Base-by-base conservation (phyloP, 1,140 invertebrate genomes). In the Pissodes strobi region DNA sequence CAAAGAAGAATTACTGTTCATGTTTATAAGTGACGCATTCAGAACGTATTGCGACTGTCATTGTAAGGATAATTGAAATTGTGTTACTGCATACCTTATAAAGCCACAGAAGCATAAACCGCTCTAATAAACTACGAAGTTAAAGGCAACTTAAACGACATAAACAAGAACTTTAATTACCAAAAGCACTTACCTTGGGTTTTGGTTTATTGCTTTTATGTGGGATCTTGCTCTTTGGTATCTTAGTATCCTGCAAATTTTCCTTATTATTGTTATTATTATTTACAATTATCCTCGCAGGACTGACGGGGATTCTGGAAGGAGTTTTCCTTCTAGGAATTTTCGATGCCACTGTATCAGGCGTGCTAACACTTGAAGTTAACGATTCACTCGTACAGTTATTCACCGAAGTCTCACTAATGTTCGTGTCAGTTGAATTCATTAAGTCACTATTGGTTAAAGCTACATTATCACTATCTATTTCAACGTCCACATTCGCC, bases 281-380 rank as follows among this genome's bases (percentile, higher is more conserved):
- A 55, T 68, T 64, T 45, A 59, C 30, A 25, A 60, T 66, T 9
- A 64, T 57, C 52, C 69, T 69, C 1, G 67, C 57, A 1, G 69
- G 66, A 61, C 68, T 71, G 0, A 72, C 66, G 8, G 76, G 74
- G 46, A 75, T 72, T 46, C 70, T 76, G 8, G 72, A 72, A 61
- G 69, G 59, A 2, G 69, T 68, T 62, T 70, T 76, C 10, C 71
- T 65, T 34, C 72, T 63, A 9, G 74, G 76, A 46, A 78, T 77
- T 59, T 74, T 74, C 13, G 76, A 76, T n/a, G 76, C 69, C 10
- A 85, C 79, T 70, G 85, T 86, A 75, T 86, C 84, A 56, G 84
- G 83, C 45, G 84, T 86, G 65, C 84, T 86, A 21, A 83, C 85
- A 75, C 84, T 87, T 12, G 86, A 87, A 25, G 86, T 87, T 64